Evolutionary conservation across 2,888 invertebrate species (phyloP).

Genomic region (Dryadula phaetusa): DNA sequence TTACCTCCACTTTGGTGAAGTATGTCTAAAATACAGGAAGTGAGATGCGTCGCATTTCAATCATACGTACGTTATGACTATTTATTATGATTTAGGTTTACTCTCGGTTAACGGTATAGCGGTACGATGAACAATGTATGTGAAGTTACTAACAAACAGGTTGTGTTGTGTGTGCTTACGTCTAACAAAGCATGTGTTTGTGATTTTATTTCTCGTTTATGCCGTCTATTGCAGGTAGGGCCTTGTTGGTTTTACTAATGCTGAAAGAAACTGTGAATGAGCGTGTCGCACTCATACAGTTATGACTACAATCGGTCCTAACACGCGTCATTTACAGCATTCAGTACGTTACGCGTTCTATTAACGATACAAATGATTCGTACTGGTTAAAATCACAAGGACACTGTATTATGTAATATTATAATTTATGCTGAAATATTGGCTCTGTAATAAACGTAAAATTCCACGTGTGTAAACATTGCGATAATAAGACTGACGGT

Average conservation of each 20-base stretch:
- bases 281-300: not conserved
- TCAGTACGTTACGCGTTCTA: not conserved
- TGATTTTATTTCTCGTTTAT: slow-evolving; percentile 63
- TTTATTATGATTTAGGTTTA: slow-evolving; percentile 77
- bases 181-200: slow-evolving; percentile 83
- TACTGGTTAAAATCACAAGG: slow-evolving; percentile 6
- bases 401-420: slow-evolving; percentile 54
- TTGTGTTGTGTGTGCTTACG: slow-evolving; percentile 83
- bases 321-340: not conserved
- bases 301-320: not conserved
- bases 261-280: not conserved
- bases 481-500: slow-evolving; percentile 47
- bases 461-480: slow-evolving; percentile 45
- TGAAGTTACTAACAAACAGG: slow-evolving; percentile 81
- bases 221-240: slow-evolving; percentile 19
- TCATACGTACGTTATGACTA: slow-evolving; percentile 74
- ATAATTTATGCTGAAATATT: slow-evolving; percentile 83
- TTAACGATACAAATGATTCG: not conserved
- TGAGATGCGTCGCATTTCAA: slow-evolving; percentile 60
- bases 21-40: slow-evolving; percentile 38
- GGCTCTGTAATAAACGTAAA: slow-evolving; percentile 46
- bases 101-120: slow-evolving; percentile 68
- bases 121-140: slow-evolving; percentile 77
- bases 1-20: slow-evolving; percentile 14
- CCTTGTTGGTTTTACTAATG: not conserved